phyloP scores from a whole-genome alignment of 2,797 vertebrate species.

The Hirundo rustica region DNA sequence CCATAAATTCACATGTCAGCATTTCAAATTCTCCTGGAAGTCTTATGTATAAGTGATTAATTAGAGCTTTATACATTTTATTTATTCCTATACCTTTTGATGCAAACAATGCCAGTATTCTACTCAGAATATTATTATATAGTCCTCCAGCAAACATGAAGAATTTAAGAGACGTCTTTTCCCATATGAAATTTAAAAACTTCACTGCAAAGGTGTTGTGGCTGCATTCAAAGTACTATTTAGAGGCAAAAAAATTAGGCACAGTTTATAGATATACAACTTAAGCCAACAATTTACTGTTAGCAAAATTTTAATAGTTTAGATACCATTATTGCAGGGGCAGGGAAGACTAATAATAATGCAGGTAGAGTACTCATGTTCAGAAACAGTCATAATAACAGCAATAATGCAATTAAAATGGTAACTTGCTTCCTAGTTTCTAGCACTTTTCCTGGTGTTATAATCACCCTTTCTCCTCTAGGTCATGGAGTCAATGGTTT shows the following conservation, averaged over 20 bases:
- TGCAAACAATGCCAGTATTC: not conserved
- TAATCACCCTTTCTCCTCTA: not conserved
- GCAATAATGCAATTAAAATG: not conserved
- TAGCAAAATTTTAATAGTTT: not conserved
- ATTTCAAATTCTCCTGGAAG: not conserved
- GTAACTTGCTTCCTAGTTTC: not conserved
- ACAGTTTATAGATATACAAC: not conserved
- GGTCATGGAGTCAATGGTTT: not conserved
- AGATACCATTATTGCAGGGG: not conserved
- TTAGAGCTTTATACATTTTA: not conserved
- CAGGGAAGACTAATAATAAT: not conserved
- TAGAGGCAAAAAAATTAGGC: not conserved
- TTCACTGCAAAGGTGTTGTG: not conserved
- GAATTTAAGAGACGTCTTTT: not conserved
- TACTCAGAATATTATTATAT: not conserved
- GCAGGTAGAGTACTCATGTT: not conserved
- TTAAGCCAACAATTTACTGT: not conserved
- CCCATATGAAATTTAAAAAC: not conserved
- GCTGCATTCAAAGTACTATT: not conserved
- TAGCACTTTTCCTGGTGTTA: not conserved
- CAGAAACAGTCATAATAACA: not conserved
- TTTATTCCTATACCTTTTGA: not conserved
- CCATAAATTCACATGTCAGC: not conserved
- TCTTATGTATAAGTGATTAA: not conserved
- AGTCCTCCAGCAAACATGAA: not conserved